Percentiles rank a stretch among this genome's conserved stretches.
phyloP scores from a whole-genome alignment of 2,888 invertebrate genomes.

The Lomographa bimaculata region DNA sequence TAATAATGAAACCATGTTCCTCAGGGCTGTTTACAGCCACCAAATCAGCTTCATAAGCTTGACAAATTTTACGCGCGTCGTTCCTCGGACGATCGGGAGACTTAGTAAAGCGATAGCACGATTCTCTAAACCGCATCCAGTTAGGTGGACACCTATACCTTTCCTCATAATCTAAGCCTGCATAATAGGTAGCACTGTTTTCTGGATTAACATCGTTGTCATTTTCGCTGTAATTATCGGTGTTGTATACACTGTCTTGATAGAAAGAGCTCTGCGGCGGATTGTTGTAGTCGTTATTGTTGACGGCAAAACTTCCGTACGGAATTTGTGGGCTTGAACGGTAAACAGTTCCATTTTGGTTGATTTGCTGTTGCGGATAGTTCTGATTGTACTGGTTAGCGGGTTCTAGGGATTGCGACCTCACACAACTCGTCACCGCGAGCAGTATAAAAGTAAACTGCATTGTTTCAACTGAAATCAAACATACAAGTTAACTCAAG shows the following conservation, averaged over 20 bases:
- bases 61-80: slow-evolving; percentile 93
- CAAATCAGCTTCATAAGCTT: slow-evolving; percentile 92
- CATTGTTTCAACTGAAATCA: slow-evolving; percentile 54
- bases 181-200: slow-evolving; percentile 66
- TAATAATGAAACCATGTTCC: slow-evolving; percentile 94
- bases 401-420: slow-evolving; percentile 59
- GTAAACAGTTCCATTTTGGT: slow-evolving; percentile 58
- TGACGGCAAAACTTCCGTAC: slow-evolving; percentile 71
- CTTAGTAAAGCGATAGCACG: slow-evolving; percentile 95
- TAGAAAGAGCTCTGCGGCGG: slow-evolving; percentile 71
- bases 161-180: slow-evolving; percentile 72
- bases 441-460: slow-evolving; percentile 56
- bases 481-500: slow-evolving; percentile 1
- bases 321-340: slow-evolving; percentile 65
- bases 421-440: slow-evolving; percentile 53
- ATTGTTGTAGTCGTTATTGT: slow-evolving; percentile 59
- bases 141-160: slow-evolving; percentile 89
- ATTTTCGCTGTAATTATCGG: slow-evolving; percentile 58
- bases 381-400: slow-evolving; percentile 58
- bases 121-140: slow-evolving; percentile 92
- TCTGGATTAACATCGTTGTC: slow-evolving; percentile 70
- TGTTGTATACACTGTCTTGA: slow-evolving; percentile 57
- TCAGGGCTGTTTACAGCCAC: slow-evolving; percentile 91
- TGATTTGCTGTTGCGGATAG: slow-evolving; percentile 56
- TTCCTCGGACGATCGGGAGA: slow-evolving; percentile 91